Percentiles rank a stretch among this genome's conserved stretches.
phyloP scores from a whole-genome alignment of 2,113 vertebrate genomes.

The Malurus elegans region DNA sequence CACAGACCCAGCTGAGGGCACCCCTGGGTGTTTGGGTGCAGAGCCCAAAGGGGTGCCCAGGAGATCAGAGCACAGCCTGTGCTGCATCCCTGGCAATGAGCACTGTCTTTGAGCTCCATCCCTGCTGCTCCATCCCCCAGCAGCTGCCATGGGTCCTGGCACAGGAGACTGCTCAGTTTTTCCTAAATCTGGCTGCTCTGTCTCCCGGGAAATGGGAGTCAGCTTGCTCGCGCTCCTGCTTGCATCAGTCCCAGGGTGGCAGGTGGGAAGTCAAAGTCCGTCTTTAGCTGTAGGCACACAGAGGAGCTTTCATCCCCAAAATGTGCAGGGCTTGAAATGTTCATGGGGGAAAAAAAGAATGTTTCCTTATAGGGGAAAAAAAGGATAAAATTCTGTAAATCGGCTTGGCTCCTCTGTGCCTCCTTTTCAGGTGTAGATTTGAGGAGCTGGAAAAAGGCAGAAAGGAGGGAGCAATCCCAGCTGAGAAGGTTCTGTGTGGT shows the following conservation, averaged over 20 bases:
- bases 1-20: neutral
- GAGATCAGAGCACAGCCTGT: neutral
- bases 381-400: neutral
- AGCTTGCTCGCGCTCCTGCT: neutral
- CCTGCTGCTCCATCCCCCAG: neutral
- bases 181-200: constrained; percentile 24
- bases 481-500: neutral
- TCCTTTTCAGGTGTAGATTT: neutral
- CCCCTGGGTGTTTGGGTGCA: neutral
- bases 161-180: constrained; percentile 43
- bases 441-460: neutral
- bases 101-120: neutral
- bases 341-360: neutral
- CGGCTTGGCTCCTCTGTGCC: neutral
- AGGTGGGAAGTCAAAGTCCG: constrained; percentile 12
- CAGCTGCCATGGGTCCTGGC: constrained; percentile 55
- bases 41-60: neutral
- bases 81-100: neutral
- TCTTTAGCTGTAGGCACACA: neutral
- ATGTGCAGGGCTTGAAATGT: neutral
- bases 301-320: neutral
- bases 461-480: neutral
- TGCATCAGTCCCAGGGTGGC: neutral
- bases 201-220: constrained; percentile 7
- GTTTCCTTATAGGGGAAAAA: neutral